These are phyloP conservation scores for Lithosia quadra DNA, from an alignment of 2,888 invertebrate species.

Conservation along the genomic window DNA sequence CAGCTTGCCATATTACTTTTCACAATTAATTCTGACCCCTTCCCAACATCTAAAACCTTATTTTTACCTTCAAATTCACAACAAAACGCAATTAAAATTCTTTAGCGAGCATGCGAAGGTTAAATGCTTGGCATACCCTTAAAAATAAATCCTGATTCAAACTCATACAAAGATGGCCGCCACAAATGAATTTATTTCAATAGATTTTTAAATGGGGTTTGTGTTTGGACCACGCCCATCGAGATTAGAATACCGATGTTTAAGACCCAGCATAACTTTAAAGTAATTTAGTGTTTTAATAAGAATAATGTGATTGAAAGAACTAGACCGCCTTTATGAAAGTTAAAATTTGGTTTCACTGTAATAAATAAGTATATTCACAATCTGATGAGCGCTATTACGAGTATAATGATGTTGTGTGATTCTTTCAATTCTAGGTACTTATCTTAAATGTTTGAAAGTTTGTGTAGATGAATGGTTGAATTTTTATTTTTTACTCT, in stretches of 20 bases:
- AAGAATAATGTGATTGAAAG: not conserved
- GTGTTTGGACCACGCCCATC: slow-evolving; percentile 45
- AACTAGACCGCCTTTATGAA: not conserved
- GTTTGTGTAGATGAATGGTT: too few relatives aligned
- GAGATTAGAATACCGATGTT: slow-evolving; percentile 42
- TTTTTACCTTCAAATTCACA: slow-evolving; percentile 34
- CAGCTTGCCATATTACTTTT: not conserved
- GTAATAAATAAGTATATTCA: too few relatives aligned
- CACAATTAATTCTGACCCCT: slow-evolving; percentile 15
- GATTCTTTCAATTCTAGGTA: too few relatives aligned
- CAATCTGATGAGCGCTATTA: too few relatives aligned
- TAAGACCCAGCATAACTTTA: slow-evolving; percentile 28
- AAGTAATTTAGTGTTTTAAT: slow-evolving; percentile 6
- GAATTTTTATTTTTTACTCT: too few relatives aligned
- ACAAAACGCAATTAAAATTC: slow-evolving; percentile 52
- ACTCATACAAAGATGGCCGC: slow-evolving; percentile 32
- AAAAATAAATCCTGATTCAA: slow-evolving; percentile 34
- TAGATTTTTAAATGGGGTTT: slow-evolving; percentile 52
- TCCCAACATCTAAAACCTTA: slow-evolving; percentile 15
- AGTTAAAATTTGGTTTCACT: too few relatives aligned
- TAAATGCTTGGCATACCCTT: slow-evolving; percentile 44
- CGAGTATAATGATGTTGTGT: too few relatives aligned
- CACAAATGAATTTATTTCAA: slow-evolving; percentile 47
- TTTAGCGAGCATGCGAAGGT: slow-evolving; percentile 42
- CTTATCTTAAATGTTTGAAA: too few relatives aligned